These are phyloP conservation scores for Dipodomys stephensi DNA, from an alignment of 2,113 vertebrate species.

Conservation along the genomic window DNA sequence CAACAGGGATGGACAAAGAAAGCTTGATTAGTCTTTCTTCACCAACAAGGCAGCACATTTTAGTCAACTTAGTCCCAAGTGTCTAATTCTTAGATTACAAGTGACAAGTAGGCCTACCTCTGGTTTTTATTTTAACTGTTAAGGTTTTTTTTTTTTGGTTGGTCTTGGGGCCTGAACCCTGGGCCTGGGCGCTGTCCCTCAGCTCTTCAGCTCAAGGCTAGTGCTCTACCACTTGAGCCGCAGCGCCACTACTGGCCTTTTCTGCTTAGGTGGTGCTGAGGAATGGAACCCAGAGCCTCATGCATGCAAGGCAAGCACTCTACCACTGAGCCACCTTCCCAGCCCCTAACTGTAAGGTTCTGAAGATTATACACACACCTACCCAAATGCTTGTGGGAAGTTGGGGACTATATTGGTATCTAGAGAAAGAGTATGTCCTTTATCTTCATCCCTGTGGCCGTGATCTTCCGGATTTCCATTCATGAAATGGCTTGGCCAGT, in stretches of 20 bases:
- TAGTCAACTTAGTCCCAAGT: neutral
- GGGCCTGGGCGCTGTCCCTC: too few species aligned
- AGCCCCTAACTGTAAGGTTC: neutral
- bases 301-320: too few species aligned
- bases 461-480: neutral
- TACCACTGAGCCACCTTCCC: too few species aligned
- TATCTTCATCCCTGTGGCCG: neutral
- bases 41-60: neutral
- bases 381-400: neutral
- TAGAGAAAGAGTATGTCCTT: neutral
- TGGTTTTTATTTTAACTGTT: neutral
- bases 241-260: too few species aligned
- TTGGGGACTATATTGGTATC: fast-evolving
- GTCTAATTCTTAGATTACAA: too few species aligned
- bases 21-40: neutral
- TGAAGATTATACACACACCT: neutral
- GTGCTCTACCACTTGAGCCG: too few species aligned
- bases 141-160: too few species aligned
- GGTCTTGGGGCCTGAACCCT: too few species aligned
- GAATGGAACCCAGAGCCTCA: too few species aligned
- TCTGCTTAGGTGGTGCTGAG: too few species aligned
- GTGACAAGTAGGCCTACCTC: too few species aligned
- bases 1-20: neutral
- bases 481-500: neutral
- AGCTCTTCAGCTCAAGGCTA: too few species aligned